phyloP scores from a whole-genome alignment of 2,797 vertebrate genomes.

The Enteromius trimaculatus region DNA sequence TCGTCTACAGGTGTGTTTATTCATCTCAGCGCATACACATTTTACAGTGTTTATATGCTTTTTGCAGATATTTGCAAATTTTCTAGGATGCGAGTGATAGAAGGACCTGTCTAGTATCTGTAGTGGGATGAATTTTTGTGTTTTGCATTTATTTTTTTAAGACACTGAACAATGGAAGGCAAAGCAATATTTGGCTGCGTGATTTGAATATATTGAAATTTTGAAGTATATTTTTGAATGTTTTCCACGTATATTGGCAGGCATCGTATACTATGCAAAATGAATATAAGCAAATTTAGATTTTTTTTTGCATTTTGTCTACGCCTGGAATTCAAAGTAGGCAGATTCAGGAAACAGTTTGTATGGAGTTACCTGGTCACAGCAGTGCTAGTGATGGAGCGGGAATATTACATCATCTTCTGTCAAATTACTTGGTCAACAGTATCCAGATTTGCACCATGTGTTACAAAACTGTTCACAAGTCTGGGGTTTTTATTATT shows the following conservation, averaged over 20 bases:
- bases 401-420: not conserved
- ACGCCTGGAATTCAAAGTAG: slow-evolving; percentile 3
- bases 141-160: not conserved
- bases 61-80: not conserved
- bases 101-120: not conserved
- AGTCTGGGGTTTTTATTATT: not conserved
- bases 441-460: not conserved
- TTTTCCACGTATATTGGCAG: not conserved
- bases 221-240: not conserved
- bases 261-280: not conserved
- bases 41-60: not conserved
- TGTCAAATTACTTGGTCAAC: not conserved
- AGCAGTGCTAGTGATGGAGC: not conserved
- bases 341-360: not conserved
- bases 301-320: not conserved
- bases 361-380: not conserved
- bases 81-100: not conserved
- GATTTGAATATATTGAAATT: slow-evolving; percentile 29
- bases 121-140: not conserved
- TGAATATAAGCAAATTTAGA: slow-evolving; percentile 11
- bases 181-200: not conserved
- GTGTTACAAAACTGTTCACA: not conserved
- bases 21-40: not conserved
- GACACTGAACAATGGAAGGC: not conserved
- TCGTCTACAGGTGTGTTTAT: slow-evolving; percentile 87